Percentiles rank a stretch among this genome's conserved stretches.
Conservation (phyloP, 2,113 vertebrate genomes). For the Petroica traversi region DNA sequence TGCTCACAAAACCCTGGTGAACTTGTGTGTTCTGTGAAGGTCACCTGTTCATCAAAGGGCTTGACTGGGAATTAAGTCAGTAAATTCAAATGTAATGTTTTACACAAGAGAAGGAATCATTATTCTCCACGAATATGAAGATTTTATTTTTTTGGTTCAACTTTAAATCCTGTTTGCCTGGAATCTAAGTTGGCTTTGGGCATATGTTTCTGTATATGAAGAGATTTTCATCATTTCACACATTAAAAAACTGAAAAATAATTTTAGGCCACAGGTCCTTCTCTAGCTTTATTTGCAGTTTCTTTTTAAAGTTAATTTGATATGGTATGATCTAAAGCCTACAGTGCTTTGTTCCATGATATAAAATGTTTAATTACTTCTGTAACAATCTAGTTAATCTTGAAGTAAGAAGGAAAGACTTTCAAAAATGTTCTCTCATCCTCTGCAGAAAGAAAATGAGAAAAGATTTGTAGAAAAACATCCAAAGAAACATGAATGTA, state of each 20-base stretch:
- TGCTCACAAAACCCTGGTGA: neutral
- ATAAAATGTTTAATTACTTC: neutral
- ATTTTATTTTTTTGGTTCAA: neutral
- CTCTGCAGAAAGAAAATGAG: neutral
- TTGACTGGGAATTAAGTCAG: neutral
- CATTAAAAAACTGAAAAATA: neutral
- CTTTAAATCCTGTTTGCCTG: neutral
- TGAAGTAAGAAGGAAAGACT: neutral
- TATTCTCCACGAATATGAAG: neutral
- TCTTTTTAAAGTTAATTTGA: neutral
- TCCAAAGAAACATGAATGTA: neutral
- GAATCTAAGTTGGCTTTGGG: neutral
- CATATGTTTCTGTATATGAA: neutral
- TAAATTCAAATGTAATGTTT: neutral
- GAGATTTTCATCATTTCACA: neutral
- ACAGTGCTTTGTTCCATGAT: neutral
- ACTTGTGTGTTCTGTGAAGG: neutral
- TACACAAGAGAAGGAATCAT: neutral
- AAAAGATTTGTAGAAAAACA: neutral
- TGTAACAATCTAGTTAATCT: neutral
- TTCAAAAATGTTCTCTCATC: neutral
- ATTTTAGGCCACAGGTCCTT: neutral
- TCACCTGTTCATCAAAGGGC: neutral
- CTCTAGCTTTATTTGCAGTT: neutral
- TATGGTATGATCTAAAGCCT: neutral